Conservation (phyloP, 2,797 vertebrate genomes). For the Triplophysa yarkandensis region DNA sequence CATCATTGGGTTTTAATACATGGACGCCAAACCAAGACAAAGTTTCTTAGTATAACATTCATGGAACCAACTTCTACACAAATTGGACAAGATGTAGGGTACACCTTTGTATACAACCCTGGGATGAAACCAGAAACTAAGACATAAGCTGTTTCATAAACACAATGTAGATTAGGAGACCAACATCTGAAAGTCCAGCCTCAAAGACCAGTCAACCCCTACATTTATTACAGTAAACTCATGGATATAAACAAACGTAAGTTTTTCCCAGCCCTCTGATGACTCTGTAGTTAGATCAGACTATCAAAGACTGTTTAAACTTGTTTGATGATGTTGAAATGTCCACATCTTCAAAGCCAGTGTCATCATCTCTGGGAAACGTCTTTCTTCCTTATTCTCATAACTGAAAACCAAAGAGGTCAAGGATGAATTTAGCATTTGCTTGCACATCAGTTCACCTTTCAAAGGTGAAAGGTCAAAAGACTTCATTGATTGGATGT, state of each 20-base stretch:
- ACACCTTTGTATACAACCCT: neutral
- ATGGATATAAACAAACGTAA: slow-evolving; percentile 24
- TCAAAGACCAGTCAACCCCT: slow-evolving; percentile 2
- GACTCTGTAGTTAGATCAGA: slow-evolving; percentile 4
- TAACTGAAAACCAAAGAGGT: slow-evolving; percentile 1
- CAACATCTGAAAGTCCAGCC: neutral
- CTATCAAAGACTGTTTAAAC: slow-evolving; percentile 7
- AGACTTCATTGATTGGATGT: too few species aligned
- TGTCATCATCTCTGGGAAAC: slow-evolving; percentile 17
- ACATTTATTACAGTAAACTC: slow-evolving; percentile 10
- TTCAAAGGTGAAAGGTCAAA: too few species aligned
- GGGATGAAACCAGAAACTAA: neutral
- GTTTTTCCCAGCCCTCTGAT: slow-evolving; percentile 26
- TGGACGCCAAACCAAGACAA: neutral
- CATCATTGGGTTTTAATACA: slow-evolving; percentile 11
- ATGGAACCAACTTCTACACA: neutral
- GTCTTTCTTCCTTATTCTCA: slow-evolving; percentile 11
- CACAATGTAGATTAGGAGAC: neutral
- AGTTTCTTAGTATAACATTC: neutral
- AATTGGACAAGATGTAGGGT: neutral
- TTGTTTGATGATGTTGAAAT: slow-evolving; percentile 25
- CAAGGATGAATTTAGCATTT: too few species aligned
- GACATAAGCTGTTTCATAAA: neutral
- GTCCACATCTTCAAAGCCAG: slow-evolving; percentile 25
- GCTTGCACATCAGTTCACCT: too few species aligned